Percentiles rank a stretch among this genome's conserved stretches.
Conservation (phyloP, 2,888 invertebrate species). For the Tinea trinotella region DNA sequence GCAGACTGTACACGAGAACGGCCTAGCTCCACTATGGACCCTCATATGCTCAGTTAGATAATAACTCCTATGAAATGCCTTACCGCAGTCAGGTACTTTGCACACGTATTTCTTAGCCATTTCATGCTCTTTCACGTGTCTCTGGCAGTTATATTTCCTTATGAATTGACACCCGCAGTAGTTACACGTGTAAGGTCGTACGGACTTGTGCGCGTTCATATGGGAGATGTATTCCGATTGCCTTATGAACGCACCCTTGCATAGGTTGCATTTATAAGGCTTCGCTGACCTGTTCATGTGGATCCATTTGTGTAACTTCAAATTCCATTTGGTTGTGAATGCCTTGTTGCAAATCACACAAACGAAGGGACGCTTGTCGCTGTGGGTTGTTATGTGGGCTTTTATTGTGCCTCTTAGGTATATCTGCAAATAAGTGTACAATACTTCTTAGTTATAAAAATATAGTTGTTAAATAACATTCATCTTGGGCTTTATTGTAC, state of each 20-base stretch:
- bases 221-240: constrained; percentile 86
- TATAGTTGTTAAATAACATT: not conserved
- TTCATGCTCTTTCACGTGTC: constrained; percentile 88
- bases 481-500: no score
- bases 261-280: constrained; percentile 87
- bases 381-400: constrained; percentile 85
- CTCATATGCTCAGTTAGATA: constrained; percentile 90
- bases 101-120: constrained; percentile 84
- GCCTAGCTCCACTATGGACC: constrained; percentile 85
- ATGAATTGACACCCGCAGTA: constrained; percentile 92
- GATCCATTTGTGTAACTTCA: constrained; percentile 91
- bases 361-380: constrained; percentile 80
- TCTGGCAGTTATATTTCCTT: constrained; percentile 88
- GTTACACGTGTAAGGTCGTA: constrained; percentile 90
- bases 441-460: no score
- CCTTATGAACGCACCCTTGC: constrained; percentile 88
- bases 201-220: constrained; percentile 88
- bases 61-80: constrained; percentile 89
- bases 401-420: constrained; percentile 83
- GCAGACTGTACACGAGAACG: constrained; percentile 89
- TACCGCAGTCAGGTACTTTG: constrained; percentile 80
- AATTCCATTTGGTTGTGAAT: constrained; percentile 92
- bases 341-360: constrained; percentile 88
- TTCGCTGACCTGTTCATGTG: constrained; percentile 87
- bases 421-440: constrained; percentile 70